Evolutionary conservation across 2,113 vertebrate genomes (phyloP).

Genomic region (Chaenocephalus aceratus): DNA sequence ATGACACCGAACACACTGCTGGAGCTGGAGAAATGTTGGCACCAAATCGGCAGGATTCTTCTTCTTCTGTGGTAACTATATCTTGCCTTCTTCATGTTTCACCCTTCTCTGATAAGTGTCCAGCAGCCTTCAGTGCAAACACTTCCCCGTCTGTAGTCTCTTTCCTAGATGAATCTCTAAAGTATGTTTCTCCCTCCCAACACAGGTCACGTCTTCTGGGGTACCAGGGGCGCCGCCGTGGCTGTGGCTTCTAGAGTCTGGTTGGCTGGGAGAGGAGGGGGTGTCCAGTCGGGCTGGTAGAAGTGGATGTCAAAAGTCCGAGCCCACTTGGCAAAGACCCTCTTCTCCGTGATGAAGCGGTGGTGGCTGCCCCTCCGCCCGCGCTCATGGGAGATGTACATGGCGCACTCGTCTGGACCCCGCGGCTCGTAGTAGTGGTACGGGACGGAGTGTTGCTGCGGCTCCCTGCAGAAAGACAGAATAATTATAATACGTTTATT

Average conservation of each 20-base stretch:
- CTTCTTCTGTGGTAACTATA: slow-evolving; percentile 9
- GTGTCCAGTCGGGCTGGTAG: slow-evolving; percentile 96
- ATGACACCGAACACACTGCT: slow-evolving; percentile 27
- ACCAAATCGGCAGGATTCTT: slow-evolving; percentile 33
- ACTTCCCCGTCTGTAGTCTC: slow-evolving; percentile 6
- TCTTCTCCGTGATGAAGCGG: slow-evolving; percentile 98
- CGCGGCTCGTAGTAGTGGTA: slow-evolving; percentile 97
- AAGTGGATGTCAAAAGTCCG: slow-evolving; percentile 95
- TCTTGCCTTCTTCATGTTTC: background rate
- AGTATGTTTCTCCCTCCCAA: background rate
- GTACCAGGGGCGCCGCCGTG: background rate
- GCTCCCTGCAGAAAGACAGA: slow-evolving; percentile 83
- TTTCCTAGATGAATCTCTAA: background rate
- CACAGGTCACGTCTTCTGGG: slow-evolving; percentile 70
- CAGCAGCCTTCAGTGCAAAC: background rate
- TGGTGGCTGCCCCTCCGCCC: slow-evolving; percentile 96
- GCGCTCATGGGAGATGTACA: slow-evolving; percentile 97
- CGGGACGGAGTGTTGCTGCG: slow-evolving; percentile 90
- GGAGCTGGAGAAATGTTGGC: slow-evolving; percentile 16
- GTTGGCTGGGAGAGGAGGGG: slow-evolving; percentile 80
- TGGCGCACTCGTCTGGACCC: slow-evolving; percentile 94
- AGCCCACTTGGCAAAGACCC: slow-evolving; percentile 96
- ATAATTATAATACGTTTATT: too few species aligned
- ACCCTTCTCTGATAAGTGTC: background rate
- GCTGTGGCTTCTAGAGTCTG: slow-evolving; percentile 15